Base-by-base conservation (phyloP, 2,888 invertebrate genomes). In the Acanthosepion lycidas region DNA sequence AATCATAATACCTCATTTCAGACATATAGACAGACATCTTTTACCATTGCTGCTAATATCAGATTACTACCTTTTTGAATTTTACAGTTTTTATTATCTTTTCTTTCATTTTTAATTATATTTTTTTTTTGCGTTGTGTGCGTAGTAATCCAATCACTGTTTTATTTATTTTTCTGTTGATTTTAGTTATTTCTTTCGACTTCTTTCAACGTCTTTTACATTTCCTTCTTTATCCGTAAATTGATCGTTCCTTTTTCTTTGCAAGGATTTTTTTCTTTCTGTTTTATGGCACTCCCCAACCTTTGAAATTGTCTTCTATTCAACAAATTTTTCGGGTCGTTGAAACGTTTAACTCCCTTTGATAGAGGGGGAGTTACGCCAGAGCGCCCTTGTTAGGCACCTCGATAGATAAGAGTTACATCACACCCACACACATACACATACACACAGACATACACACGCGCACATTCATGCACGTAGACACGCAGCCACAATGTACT, bases 261-360 rank as follows among this genome's bases (percentile, higher is more conserved):
- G 12, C 33, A n/a, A 78, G 5, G 59, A 59, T 23, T 78, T 33
- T 78, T n/a, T n/a, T 59, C 23, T 23, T 59, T 59, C 3, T 78
- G n/a, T 78, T 78, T n/a, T 78, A 33, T 78, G 18, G n/a, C 18
- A 78, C 33, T 78, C n/a, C n/a, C n/a, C 15, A n/a, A 9, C 78
- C n/a, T 78, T n/a, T 33, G 33, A n/a, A 9, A n/a, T n/a, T 2
- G 15, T 33, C n/a, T 4, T 12, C 78, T n/a, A 78, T 78, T 78
- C 78, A 78, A 23, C 78, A 78, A 78, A 33, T 78, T 78, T 78
- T n/a, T n/a, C 78, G 78, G 78, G 78, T 78, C 78, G 78, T n/a
- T 78, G 78, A 78, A 78, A 78, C 78, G 78, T 78, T 78, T 78
- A n/a, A 78, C 78, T 78, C 78, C 33, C n/a, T n/a, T n/a, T n/a